Evolutionary conservation across 2,797 vertebrate genomes (phyloP).

Genomic region (Acrossocheilus fasciatus): DNA sequence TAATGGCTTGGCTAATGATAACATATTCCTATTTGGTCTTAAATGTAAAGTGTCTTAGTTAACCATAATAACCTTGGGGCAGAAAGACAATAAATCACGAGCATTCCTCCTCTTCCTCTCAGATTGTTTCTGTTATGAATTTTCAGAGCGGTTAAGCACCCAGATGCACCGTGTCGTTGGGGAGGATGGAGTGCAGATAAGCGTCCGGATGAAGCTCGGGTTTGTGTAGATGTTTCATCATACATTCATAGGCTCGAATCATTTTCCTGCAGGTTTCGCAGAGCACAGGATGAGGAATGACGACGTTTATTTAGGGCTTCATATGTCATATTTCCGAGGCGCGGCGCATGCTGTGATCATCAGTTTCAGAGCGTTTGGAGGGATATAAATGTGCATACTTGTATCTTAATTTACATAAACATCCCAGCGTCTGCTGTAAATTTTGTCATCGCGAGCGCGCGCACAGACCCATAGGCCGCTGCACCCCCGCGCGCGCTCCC

Average conservation of each 20-base stretch:
- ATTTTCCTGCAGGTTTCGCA: constrained; percentile 37
- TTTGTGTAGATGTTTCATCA: constrained; percentile 45
- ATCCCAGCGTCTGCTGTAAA: constrained; percentile 3
- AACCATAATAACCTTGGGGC: not conserved
- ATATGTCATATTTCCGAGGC: constrained; percentile 37
- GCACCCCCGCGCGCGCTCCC: not conserved
- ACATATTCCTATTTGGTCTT: not conserved
- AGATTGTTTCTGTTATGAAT: constrained; percentile 16
- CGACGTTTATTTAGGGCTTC: constrained; percentile 42
- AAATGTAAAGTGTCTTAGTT: not conserved
- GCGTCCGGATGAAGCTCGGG: not conserved
- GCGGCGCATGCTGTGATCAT: constrained; percentile 36
- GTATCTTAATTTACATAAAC: constrained; percentile 46
- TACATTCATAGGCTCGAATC: constrained; percentile 39
- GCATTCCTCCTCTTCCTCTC: not conserved
- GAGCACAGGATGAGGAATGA: constrained; percentile 31
- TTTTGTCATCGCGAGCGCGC: not conserved
- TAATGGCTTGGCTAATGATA: not conserved
- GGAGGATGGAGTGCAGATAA: constrained; percentile 31
- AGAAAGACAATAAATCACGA: constrained; percentile 20
- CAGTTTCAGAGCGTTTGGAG: constrained; percentile 30
- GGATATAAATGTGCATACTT: constrained; percentile 37
- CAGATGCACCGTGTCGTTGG: not conserved
- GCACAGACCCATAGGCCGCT: not conserved
- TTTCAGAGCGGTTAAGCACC: not conserved